Evolutionary conservation across 2,113 vertebrate genomes (phyloP), one percentile per base, ranked within the genome.

Genomic region (Lanius ludovicianus): DNA sequence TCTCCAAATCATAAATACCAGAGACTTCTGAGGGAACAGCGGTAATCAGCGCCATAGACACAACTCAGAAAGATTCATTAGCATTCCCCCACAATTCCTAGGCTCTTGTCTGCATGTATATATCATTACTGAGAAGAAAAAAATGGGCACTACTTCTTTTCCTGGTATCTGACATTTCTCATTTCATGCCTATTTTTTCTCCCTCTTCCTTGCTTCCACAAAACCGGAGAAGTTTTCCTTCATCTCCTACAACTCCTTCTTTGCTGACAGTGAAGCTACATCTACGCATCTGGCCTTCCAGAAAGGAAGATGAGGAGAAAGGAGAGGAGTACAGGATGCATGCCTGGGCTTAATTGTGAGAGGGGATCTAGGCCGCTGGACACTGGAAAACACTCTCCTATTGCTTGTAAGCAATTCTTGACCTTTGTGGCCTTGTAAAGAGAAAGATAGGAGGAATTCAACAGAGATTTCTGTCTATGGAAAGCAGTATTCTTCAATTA

Each of bases 1-100:
- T 96, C 79, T 74, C 90, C 82, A 88, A 56, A 86, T 85, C 93
- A 90, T 82, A 94, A 96, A 94, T 83, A 80, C 35, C 50, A 89
- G 85, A 86, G 83, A 21, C 52, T 92, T 96, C 88, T 78, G 85
- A 9, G 0, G 67, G 91, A 94, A 76, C 81, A 85, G 93, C 0
- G 0, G 56, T 52, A 96, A 96, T 96, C 92, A 94, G 90, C 6
- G 1, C 56, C 64, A 91, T 47, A 96, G 95, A 94, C 55, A 86
- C 75, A 94, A 93, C 75, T 91, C 9, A 1, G 75, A 65, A 70
- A 93, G 88, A 88, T 85, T 94, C 88, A 86, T 92, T 77, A 90
- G 25, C 4, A 7, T 60, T 88, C 55, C 44, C 47, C 25, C 15
- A 9, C 76, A 71, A n/a, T 74, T 90, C 69, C 50, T 73, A 37